phyloP scores from a whole-genome alignment of 2,797 vertebrate genomes.

The Phrynocephalus forsythii region DNA sequence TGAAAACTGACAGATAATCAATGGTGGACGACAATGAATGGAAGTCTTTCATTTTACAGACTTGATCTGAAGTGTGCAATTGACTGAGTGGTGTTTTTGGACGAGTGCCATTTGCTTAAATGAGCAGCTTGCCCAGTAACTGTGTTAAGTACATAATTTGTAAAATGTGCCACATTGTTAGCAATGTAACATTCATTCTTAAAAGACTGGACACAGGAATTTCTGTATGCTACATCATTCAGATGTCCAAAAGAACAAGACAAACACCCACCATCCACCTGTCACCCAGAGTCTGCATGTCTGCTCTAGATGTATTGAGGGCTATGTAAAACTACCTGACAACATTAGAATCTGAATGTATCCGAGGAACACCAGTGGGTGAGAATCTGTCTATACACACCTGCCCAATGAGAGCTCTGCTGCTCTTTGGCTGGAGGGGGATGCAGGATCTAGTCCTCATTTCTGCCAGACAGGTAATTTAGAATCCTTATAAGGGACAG shows the following conservation, averaged over 20 bases:
- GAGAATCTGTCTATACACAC: no score
- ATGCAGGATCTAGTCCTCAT: no score
- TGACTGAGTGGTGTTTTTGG: neutral
- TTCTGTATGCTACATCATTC: neutral
- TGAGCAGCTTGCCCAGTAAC: neutral
- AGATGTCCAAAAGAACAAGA: neutral
- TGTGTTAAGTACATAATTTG: neutral
- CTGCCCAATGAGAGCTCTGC: no score
- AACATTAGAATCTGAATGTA: no score
- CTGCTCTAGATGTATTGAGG: no score
- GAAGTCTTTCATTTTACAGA: neutral
- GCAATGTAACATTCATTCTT: neutral
- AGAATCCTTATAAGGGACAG: no score
- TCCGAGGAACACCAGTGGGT: no score
- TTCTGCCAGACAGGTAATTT: no score
- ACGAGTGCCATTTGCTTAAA: conserved; percentile 12
- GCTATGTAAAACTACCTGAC: no score
- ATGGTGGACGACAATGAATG: neutral
- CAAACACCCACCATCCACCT: neutral
- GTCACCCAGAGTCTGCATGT: neutral
- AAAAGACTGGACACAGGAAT: neutral
- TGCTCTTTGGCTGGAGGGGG: no score
- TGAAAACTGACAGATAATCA: neutral
- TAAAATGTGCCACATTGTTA: neutral
- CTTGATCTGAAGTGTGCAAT: neutral